phyloP scores from a whole-genome alignment of 2,888 invertebrate species.

The Coecobrya sp. region DNA sequence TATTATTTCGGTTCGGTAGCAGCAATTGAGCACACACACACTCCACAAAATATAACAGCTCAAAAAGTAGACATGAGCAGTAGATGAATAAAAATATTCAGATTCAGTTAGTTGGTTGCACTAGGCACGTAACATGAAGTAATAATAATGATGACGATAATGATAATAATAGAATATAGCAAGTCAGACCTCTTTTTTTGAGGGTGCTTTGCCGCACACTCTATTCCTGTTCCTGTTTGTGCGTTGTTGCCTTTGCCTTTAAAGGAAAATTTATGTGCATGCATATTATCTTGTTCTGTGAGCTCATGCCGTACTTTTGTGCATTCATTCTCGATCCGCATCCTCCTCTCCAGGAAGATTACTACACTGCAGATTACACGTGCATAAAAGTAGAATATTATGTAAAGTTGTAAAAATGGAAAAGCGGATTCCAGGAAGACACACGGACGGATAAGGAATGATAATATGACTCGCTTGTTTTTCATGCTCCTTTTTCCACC shows the following conservation, averaged over 20 bases:
- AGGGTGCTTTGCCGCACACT: background rate
- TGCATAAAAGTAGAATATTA: slow-evolving; percentile 36
- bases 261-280: slow-evolving; percentile 18
- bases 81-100: background rate
- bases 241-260: background rate
- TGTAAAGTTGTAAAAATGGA: slow-evolving; percentile 41
- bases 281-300: background rate
- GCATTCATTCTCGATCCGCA: slow-evolving; percentile 7
- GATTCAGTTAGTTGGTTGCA: slow-evolving; percentile 14
- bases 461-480: background rate
- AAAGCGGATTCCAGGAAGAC: slow-evolving; percentile 31
- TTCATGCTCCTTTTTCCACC: background rate
- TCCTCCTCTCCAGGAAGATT: slow-evolving; percentile 27
- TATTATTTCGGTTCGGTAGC: background rate
- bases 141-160: background rate
- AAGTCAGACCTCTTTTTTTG: slow-evolving; percentile 29
- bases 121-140: background rate
- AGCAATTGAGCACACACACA: slow-evolving; percentile 19
- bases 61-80: background rate
- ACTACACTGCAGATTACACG: slow-evolving; percentile 14
- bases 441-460: slow-evolving; percentile 10
- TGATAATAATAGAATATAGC: background rate
- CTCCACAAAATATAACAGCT: background rate
- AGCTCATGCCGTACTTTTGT: background rate
- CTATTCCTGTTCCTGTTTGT: background rate